Conservation (phyloP, 2,888 invertebrate genomes). For the Antitype chi region DNA sequence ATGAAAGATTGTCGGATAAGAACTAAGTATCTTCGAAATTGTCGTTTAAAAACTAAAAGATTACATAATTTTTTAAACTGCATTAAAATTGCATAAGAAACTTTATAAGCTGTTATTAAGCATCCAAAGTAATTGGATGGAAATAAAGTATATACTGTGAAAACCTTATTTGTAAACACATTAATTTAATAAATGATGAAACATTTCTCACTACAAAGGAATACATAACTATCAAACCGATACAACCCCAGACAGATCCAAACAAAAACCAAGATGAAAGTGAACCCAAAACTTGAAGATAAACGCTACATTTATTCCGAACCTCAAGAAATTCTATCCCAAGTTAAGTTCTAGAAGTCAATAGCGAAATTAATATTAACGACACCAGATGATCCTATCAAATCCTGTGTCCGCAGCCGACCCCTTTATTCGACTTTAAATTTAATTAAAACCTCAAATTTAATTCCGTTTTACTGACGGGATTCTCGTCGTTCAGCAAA, state of each 20-base stretch:
- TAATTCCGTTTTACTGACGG: slow-evolving; percentile 70
- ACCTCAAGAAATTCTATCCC: slow-evolving; percentile 41
- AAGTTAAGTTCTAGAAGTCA: slow-evolving; percentile 56
- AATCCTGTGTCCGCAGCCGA: slow-evolving; percentile 63
- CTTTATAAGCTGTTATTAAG: not conserved
- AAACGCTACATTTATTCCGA: slow-evolving; percentile 32
- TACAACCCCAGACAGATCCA: slow-evolving; percentile 11
- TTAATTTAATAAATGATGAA: not conserved
- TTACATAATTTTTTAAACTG: not conserved
- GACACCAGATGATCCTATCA: slow-evolving; percentile 68
- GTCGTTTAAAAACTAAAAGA: slow-evolving; percentile 14
- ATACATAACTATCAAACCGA: slow-evolving; percentile 20
- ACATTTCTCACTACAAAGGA: slow-evolving; percentile 2
- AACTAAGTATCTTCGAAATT: slow-evolving; percentile 24
- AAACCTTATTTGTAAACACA: not conserved
- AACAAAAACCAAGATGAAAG: slow-evolving; percentile 21
- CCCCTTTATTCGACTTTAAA: slow-evolving; percentile 69
- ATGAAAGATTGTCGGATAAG: slow-evolving; percentile 30
- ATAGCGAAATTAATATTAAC: slow-evolving; percentile 68
- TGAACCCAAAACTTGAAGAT: slow-evolving; percentile 41
- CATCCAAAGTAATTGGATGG: not conserved
- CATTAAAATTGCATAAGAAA: not conserved
- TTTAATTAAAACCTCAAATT: slow-evolving; percentile 79
- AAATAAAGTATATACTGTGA: not conserved
- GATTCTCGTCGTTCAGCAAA: slow-evolving; percentile 65